Percentiles rank a stretch among this genome's conserved stretches.
Conservation (phyloP, 2,113 vertebrate species). For the Arvicanthis niloticus region DNA sequence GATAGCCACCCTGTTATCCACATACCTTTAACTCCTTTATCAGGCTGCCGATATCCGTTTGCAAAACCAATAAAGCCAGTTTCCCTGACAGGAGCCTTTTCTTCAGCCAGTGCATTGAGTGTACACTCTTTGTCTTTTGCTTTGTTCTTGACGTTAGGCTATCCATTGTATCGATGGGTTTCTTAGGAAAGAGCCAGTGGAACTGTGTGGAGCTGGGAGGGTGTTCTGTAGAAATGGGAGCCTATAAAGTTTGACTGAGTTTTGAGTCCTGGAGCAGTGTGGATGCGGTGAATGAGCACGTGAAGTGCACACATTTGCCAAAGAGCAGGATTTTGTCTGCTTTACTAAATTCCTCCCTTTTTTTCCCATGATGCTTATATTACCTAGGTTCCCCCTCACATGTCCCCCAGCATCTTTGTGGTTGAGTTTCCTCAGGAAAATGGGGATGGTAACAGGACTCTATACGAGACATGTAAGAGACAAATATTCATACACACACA, state of each 20-base stretch:
- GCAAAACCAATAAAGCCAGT: neutral
- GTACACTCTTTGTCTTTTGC: neutral
- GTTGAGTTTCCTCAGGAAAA: conserved; percentile 45
- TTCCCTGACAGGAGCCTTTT: neutral
- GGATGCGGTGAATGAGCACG: neutral
- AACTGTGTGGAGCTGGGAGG: neutral
- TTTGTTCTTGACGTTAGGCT: conserved; percentile 13
- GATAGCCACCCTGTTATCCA: neutral
- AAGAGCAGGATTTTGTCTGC: neutral
- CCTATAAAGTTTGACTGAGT: neutral
- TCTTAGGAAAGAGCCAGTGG: neutral
- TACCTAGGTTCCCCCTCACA: neutral
- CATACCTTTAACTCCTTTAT: conserved; percentile 30
- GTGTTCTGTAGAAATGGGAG: neutral
- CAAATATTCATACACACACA: neutral
- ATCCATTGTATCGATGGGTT: neutral
- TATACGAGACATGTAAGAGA: neutral
- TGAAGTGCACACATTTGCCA: neutral
- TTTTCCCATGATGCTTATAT: neutral
- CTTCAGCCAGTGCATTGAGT: neutral
- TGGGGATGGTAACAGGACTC: neutral
- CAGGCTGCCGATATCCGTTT: neutral
- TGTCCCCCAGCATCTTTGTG: neutral
- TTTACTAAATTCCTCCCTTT: neutral
- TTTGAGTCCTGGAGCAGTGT: neutral